A percentile compares a stretch with the other conserved stretches of the same genome.
These are phyloP conservation scores for Lepidurus apus DNA, from an alignment of 1,140 invertebrate species.

Conservation along the genomic window DNA sequence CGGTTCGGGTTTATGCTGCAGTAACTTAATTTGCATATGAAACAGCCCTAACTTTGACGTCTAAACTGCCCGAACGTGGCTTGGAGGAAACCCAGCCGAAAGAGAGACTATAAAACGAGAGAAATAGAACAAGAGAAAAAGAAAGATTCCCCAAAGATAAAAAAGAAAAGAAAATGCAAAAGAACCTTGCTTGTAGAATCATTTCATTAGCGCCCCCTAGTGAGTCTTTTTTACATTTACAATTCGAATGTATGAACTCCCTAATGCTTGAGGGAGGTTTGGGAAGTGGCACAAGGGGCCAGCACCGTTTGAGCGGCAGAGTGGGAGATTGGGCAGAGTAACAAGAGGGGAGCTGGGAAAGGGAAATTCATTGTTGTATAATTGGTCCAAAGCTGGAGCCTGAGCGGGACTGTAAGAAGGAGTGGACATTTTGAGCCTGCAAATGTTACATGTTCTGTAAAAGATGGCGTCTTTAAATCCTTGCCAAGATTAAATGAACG, in stretches of 20 bases:
- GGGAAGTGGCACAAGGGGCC: too few relatives aligned
- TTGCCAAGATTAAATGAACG: background rate
- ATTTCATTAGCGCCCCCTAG: background rate
- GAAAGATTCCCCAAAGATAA: background rate
- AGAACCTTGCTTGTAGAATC: background rate
- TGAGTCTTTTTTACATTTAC: background rate
- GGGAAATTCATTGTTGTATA: too few relatives aligned
- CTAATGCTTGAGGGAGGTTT: too few relatives aligned
- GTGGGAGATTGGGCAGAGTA: too few relatives aligned
- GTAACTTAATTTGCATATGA: background rate
- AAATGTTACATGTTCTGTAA: too few relatives aligned
- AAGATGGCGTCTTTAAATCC: background rate
- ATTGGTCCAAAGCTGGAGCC: too few relatives aligned
- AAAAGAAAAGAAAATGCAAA: background rate
- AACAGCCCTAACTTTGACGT: conserved; percentile 13
- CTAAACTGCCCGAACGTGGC: conserved; percentile 7
- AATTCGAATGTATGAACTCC: background rate
- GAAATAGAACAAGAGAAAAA: background rate
- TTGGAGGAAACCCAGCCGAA: background rate
- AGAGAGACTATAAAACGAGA: background rate
- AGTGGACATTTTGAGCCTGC: too few relatives aligned
- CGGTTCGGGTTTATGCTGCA: conserved; percentile 1
- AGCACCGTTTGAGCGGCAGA: too few relatives aligned
- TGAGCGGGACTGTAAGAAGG: too few relatives aligned
- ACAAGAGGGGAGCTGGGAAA: too few relatives aligned